Evolutionary conservation across 2,797 vertebrate species (phyloP), one percentile per base, ranked within the genome.

Genomic region (Novumbra hubbsi): DNA sequence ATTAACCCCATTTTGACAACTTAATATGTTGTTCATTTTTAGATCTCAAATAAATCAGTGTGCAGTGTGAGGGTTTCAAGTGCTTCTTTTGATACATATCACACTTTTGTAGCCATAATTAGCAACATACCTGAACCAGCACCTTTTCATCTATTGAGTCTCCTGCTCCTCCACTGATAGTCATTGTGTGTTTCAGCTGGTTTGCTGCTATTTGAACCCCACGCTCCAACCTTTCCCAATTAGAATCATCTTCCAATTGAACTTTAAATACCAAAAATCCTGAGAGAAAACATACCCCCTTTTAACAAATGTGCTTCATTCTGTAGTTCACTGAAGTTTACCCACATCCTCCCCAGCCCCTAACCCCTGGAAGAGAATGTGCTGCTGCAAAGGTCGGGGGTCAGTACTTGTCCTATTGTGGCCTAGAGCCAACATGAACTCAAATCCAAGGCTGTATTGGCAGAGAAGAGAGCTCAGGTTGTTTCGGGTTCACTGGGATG

Each of bases 321-420:
- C 91, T 92, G 83, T 84, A 85, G 86, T 90, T 88, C 85, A 76
- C 84, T 80, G 80, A 94, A 94, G 92, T 94, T 94, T 94, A 94
- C 92, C 89, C 91, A 94, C 93, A 93, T 93, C 93, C 94, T 92
- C 93, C 89, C 90, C 88, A 83, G 88, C 83, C 85, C 91, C 88
- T 93, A 90, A 92, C 90, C 91, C 86, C 85, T 91, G 89, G 81
- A 89, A 91, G 90, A 90, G 90, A 89, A 78, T 50, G 85, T 91
- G 93, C 92, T 92, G 92, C 71, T 68, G 76, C 77, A 83, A 85
- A 86, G 88, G 89, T 83, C 91, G 90, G 81, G 88, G 94, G 93
- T 93, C 93, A 90, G 62, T 88, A 89, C 91, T 92, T 91, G 91
- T 91, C 82, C 76, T 78, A 91, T 94, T 94, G 91, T 94, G 79